Base-by-base conservation (phyloP, 37 sponge, comb jelly and placozoan species). In the Beroe forskalii region DNA sequence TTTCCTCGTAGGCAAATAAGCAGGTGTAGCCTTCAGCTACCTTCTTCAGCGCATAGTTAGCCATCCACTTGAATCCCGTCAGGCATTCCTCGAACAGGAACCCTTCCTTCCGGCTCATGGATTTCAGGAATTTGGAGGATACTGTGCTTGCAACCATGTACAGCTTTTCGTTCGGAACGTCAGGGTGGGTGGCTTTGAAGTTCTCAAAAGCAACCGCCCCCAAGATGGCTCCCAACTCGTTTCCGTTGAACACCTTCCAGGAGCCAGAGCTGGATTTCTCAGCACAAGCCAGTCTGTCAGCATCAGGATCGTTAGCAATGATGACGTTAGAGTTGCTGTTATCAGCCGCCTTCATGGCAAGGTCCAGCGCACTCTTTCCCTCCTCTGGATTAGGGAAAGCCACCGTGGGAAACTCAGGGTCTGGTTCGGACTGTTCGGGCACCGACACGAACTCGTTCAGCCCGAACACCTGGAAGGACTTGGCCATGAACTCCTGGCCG, bases 1-100 rank as follows among this genome's bases (percentile, higher is more conserved):
- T 97, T 83, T 98, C 99, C 63, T 98, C 99, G 75, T 76, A 98
- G 12, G 94, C 97, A 92, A 98, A 96, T 27, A 98, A 90, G 28
- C 96, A 97, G 40, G 92, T 93, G 36, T 95, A 90, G 1, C 99
- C 99, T 32, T 91, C 64, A 27, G 69, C 61, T 1, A 91, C 37
- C 0, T 93, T 92, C 8, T 93, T 62, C 25, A 90, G 90, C n/a
- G 95, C 76, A 27, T 62, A 90, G 92, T 98, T 98, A 0, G 97
- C 99, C 99, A 98, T 96, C 99, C 99, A 98, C 90, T 98, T 98
- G 93, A 98, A 98, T 0, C 99, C 99, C 20, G 99, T 98, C 38
- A 98, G 91, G 90, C 92, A 69, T 28, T 94, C 95, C 67, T 91
- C 93, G 67, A 94, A 94, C 27, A 96, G 92, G 61, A 98, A 93